Conservation (phyloP, 2,888 invertebrate genomes). For the Chalcosyrphus nemorum region DNA sequence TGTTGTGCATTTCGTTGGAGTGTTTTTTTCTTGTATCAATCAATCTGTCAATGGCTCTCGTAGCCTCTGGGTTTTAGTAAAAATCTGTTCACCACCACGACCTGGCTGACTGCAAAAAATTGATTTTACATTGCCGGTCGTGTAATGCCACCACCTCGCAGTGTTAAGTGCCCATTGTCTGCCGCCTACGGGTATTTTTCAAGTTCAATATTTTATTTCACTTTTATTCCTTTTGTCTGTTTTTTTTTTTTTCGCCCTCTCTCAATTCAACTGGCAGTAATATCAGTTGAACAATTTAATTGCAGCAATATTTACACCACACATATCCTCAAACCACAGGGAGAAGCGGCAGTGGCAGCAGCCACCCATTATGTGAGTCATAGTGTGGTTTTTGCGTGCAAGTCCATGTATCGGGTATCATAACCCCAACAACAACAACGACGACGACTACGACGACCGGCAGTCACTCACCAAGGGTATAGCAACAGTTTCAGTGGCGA, state of each 20-base stretch:
- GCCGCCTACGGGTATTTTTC: slow-evolving; percentile 66
- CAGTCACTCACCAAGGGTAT: slow-evolving; percentile 31
- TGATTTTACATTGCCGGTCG: slow-evolving; percentile 48
- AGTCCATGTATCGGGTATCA: slow-evolving; percentile 62
- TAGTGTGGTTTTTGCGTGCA: slow-evolving; percentile 47
- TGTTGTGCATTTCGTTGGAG: slow-evolving; percentile 36
- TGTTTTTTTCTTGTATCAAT: slow-evolving; percentile 5
- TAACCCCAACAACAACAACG: slow-evolving; percentile 47
- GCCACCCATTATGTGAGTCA: slow-evolving; percentile 45
- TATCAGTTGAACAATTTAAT: slow-evolving; percentile 69
- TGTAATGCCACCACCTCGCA: slow-evolving; percentile 50
- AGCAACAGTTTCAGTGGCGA: slow-evolving; percentile 61
- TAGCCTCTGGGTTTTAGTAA: slow-evolving; percentile 18
- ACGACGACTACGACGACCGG: too few species aligned
- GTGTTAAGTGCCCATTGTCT: slow-evolving; percentile 70
- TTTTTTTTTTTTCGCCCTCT: neutral
- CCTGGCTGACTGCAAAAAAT: slow-evolving; percentile 48
- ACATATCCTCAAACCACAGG: slow-evolving; percentile 7
- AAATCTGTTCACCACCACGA: slow-evolving; percentile 1
- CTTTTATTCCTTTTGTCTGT: slow-evolving; percentile 32
- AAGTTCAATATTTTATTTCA: slow-evolving; percentile 70
- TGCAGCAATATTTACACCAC: slow-evolving; percentile 71
- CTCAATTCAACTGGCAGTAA: slow-evolving; percentile 50
- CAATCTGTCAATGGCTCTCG: slow-evolving; percentile 14
- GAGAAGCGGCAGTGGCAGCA: neutral